Base-by-base conservation (phyloP, 1,140 invertebrate genomes). In the Grapholita molesta region DNA sequence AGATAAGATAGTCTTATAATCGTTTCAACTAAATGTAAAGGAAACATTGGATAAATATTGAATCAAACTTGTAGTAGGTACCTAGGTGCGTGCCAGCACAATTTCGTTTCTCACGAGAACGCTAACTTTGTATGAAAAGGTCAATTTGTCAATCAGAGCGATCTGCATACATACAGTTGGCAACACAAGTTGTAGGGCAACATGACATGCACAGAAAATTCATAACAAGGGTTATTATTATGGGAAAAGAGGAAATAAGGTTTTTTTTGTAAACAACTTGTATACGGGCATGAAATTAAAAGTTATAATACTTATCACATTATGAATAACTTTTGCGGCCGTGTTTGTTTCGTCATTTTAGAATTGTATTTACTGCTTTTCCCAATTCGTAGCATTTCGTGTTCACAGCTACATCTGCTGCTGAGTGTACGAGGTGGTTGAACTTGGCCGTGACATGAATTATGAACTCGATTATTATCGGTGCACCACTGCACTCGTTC, bases 391-490 rank as follows among this genome's bases (percentile, higher is more conserved):
- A n/a, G n/a, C n/a, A n/a, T n/a, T n/a, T n/a, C n/a, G n/a, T n/a
- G n/a, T 28, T 25, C n/a, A 18, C 12, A 61, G 15, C 42, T 48
- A 5, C 0, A n/a, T 42, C 42, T 21, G 61, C 24, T 61, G 55
- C 55, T 33, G 42, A 67, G 42, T 69, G 66, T 52, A 33, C 35
- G 53, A 70, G 79, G 80, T 81, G 74, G 76, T 55, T 77, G 80
- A 85, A 81, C 83, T 83, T 78, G 76, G 69, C 76, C 74, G 75
- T 80, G 78, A 80, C 77, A 77, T 52, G 73, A 73, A 74, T 73
- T 70, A 68, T 74, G 70, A 71, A 80, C 74, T 74, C 71, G 70
- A 80, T 77, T 76, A 79, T 71, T 74, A 82, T 75, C 83, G 80
- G 85, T 86, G 81, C 55, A 61, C 24, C 25, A 25, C 25, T 25